Percentiles rank a stretch among this genome's conserved stretches.
Conservation (phyloP, 2,113 vertebrate species). For the Cottus gobio region DNA sequence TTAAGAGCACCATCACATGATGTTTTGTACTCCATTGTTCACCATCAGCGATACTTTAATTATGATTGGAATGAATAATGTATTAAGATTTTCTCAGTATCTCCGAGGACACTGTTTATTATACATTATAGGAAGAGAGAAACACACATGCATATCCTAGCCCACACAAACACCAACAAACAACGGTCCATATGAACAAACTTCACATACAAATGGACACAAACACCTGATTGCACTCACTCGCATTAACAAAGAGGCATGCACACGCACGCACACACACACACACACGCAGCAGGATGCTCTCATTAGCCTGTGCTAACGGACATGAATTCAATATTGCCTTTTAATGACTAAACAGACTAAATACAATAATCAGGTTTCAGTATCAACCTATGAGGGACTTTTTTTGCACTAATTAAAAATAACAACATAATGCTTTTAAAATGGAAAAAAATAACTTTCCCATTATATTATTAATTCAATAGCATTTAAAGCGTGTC, state of each 20-base stretch:
- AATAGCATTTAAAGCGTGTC: conserved; percentile 1
- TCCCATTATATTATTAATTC: conserved; percentile 28
- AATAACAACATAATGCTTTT: conserved; percentile 32
- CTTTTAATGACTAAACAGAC: conserved; percentile 67
- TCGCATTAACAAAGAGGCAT: neutral
- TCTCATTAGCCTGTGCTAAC: conserved; percentile 69
- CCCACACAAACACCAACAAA: neutral
- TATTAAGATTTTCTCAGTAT: conserved; percentile 31
- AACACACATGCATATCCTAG: neutral
- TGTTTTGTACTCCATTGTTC: conserved; percentile 11
- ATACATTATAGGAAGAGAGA: conserved; percentile 31
- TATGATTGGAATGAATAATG: conserved; percentile 56
- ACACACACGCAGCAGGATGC: neutral
- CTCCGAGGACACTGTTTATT: conserved; percentile 39
- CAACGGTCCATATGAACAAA: neutral
- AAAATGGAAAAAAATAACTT: conserved; percentile 41
- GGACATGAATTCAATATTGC: conserved; percentile 63
- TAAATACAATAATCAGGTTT: conserved; percentile 56
- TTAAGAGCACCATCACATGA: conserved; percentile 14
- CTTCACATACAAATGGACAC: neutral
- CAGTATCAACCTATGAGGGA: conserved; percentile 33
- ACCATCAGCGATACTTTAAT: conserved; percentile 21
- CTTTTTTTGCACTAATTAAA: conserved; percentile 57
- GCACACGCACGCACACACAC: conserved; percentile 11
- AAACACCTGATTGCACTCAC: conserved; percentile 10